Percentiles rank a stretch among this genome's conserved stretches.
Evolutionary conservation across 2,113 vertebrate species (phyloP).

Genomic region (Cromileptes altivelis): DNA sequence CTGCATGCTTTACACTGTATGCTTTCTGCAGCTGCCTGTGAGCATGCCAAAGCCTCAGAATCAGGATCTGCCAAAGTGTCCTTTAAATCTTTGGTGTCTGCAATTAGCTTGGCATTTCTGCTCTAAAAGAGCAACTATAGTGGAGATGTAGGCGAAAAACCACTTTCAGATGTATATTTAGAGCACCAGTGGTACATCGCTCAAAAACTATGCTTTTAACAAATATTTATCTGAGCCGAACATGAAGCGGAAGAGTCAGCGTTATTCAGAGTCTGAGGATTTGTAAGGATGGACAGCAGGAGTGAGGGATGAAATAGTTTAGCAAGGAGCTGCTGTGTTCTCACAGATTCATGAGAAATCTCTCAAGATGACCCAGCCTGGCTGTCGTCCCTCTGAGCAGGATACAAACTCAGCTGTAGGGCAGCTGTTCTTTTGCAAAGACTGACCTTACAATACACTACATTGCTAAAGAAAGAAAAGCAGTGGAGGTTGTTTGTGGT

Average conservation of each 20-base stretch:
- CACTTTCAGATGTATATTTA: not conserved
- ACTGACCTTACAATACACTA: not conserved
- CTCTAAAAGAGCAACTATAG: not conserved
- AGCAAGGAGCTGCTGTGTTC: constrained; percentile 57
- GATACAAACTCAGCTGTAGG: not conserved
- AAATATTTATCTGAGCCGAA: constrained; percentile 42
- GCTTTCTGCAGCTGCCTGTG: constrained; percentile 18
- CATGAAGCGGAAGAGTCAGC: constrained; percentile 17
- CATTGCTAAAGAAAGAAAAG: not conserved
- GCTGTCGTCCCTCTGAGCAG: constrained; percentile 20
- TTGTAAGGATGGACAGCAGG: not conserved
- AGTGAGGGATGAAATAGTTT: constrained; percentile 31
- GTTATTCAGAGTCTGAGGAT: constrained; percentile 1
- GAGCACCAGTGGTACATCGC: not conserved
- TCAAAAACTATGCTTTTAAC: constrained; percentile 11
- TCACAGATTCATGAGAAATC: constrained; percentile 52
- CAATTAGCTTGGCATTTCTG: constrained; percentile 35
- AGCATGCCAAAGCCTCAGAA: constrained; percentile 12
- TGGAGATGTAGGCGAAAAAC: not conserved
- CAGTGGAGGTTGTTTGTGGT: not conserved
- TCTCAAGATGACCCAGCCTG: constrained; percentile 11
- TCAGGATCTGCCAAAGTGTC: constrained; percentile 14
- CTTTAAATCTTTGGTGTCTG: constrained; percentile 45
- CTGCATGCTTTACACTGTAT: not conserved
- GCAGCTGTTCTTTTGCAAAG: constrained; percentile 1